phyloP scores from a whole-genome alignment of 92 coral and sea anemone genomes.

The Zoanthus gigantus region DNA sequence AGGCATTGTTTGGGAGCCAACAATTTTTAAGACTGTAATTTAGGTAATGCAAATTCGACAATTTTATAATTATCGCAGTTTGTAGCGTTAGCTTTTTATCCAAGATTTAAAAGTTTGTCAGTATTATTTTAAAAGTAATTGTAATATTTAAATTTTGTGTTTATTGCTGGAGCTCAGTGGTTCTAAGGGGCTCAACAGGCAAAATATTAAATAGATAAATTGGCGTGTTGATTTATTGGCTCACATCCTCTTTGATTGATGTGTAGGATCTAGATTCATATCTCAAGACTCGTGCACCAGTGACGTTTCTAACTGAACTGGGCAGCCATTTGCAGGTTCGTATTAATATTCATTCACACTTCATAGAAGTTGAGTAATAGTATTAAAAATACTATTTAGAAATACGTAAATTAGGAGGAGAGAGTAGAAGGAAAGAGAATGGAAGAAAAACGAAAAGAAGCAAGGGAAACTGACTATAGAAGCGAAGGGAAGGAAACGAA shows the following conservation, averaged over 20 bases:
- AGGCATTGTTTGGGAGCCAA: too few species aligned
- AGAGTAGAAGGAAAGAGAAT: too few species aligned
- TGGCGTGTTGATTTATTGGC: neutral
- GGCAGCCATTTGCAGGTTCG: slow-evolving; percentile 95
- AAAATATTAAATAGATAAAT: neutral
- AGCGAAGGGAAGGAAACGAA: neutral
- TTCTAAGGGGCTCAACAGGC: neutral
- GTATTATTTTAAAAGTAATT: too few species aligned
- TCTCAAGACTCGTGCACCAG: slow-evolving; percentile 97
- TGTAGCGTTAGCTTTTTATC: neutral
- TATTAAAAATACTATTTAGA: neutral
- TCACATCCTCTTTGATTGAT: neutral
- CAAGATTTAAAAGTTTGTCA: neutral
- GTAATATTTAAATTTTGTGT: neutral
- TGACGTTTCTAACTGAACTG: slow-evolving; percentile 96
- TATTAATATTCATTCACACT: neutral
- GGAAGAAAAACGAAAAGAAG: too few species aligned
- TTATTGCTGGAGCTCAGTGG: neutral
- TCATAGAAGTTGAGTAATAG: neutral
- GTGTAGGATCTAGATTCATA: slow-evolving; percentile 95
- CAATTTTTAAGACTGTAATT: neutral
- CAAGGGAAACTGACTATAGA: too few species aligned
- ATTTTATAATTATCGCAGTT: neutral
- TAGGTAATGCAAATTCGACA: neutral
- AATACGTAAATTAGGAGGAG: too few species aligned